Conservation (phyloP, 2,888 invertebrate species). For the Eupithecia centaureata region DNA sequence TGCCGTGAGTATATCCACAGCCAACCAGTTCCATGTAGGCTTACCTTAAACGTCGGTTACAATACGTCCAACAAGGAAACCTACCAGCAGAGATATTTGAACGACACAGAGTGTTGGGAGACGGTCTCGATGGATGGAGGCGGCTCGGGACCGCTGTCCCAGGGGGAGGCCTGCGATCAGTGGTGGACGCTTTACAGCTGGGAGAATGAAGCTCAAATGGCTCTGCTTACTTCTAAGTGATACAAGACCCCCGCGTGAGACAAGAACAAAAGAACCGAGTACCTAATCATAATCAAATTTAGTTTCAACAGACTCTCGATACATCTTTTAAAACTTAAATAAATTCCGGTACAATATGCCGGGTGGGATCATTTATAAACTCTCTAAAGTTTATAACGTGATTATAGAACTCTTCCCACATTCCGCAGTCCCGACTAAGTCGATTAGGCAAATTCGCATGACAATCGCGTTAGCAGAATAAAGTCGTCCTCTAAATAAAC, state of each 20-base stretch:
- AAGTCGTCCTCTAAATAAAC: constrained; percentile 17
- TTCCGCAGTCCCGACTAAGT: constrained; percentile 14
- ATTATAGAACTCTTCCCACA: constrained; percentile 4
- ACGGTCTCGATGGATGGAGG: neutral
- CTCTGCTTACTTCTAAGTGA: no score
- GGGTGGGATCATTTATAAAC: neutral
- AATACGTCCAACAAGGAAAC: neutral
- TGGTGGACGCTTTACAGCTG: neutral
- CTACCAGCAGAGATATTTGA: neutral
- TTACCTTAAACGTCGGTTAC: neutral
- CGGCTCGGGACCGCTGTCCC: no score
- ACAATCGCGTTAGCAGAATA: constrained; percentile 23
- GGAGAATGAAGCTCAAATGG: no score
- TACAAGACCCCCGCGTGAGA: neutral
- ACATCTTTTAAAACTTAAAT: no score
- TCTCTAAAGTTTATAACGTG: neutral
- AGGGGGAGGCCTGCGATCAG: neutral
- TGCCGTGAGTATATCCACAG: constrained; percentile 91
- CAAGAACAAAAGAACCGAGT: neutral
- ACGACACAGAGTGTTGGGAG: neutral
- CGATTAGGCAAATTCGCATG: constrained; percentile 22
- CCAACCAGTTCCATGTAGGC: neutral
- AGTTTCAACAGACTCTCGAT: neutral
- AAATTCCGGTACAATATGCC: neutral
- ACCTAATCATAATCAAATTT: neutral